Evolutionary conservation across 2,113 vertebrate genomes (phyloP).

Genomic region (Anarrhichthys ocellatus): DNA sequence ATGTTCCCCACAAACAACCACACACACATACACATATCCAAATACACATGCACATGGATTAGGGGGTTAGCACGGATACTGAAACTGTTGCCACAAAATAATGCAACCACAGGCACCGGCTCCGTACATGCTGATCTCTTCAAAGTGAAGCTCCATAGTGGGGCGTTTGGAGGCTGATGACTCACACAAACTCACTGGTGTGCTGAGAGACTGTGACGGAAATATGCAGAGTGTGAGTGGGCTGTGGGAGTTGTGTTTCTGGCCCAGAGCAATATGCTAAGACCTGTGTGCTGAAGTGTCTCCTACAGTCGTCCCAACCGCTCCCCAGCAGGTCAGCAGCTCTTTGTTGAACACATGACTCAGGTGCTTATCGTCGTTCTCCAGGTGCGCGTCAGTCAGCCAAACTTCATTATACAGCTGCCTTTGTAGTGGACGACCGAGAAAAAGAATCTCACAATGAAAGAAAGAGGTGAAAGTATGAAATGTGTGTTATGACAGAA

Average conservation of each 20-base stretch:
- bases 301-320: slow-evolving; percentile 28
- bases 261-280: slow-evolving; percentile 51
- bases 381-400: slow-evolving; percentile 73
- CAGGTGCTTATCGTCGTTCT: slow-evolving; percentile 59
- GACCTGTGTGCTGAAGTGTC: slow-evolving; percentile 48
- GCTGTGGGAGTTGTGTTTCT: slow-evolving; percentile 55
- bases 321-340: slow-evolving; percentile 46
- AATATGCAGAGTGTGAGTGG: slow-evolving; percentile 55
- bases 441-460: slow-evolving; percentile 23
- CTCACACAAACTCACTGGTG: slow-evolving; percentile 59
- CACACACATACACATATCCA: neutral
- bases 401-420: slow-evolving; percentile 52
- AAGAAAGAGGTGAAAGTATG: neutral
- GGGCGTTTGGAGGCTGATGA: slow-evolving; percentile 64
- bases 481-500: neutral
- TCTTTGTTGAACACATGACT: slow-evolving; percentile 54
- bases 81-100: slow-evolving; percentile 32
- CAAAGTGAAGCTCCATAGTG: slow-evolving; percentile 45
- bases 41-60: slow-evolving; percentile 16
- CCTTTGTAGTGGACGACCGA: slow-evolving; percentile 37
- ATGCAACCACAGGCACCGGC: slow-evolving; percentile 23
- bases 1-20: slow-evolving; percentile 2
- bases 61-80: slow-evolving; percentile 14
- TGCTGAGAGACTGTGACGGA: slow-evolving; percentile 54
- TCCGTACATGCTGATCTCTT: slow-evolving; percentile 46